Evolutionary conservation across 1,140 invertebrate genomes (phyloP), one percentile per base, ranked within the genome.

Genomic region (Brachionus calyciflorus): DNA sequence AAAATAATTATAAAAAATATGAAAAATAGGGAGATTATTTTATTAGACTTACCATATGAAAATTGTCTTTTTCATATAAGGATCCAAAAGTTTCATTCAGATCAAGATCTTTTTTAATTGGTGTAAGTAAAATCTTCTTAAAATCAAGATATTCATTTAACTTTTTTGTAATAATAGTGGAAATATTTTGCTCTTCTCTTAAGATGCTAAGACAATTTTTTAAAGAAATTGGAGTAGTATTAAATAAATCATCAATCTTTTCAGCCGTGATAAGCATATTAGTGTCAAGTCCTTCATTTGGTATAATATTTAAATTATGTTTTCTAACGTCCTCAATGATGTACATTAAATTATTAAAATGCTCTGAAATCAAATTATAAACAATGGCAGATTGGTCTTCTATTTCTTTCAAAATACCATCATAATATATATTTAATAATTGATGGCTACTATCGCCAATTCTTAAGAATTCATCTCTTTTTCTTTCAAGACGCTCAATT

Each of bases 41-140:
- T n/a, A n/a, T n/a, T n/a, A n/a, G n/a, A 3, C 28, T 60, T 60
- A 60, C 55, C 17, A 60, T 14, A 60, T 60, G 28, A 33, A 60
- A 60, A 60, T 14, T 33, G 33, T 60, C 55, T 17, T 33, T 60
- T 0, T 26, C 14, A 17, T 33, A 33, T n/a, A 60, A 60, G 19
- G n/a, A n/a, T 2, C 55, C 55, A 26, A 60, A 60, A 6, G 33
- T 14, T 14, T 26, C 28, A 2, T n/a, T 0, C 55, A 60, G 12
- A n/a, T 60, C 28, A 30, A 60, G 9, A 60, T 60, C 12, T 0
- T 60, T 30, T 7, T 60, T 60, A 26, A 60, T 60, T 2, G 55
- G 55, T 4, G 3, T 30, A 30, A 60, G 12, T 6, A 60, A 0
- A 60, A 26, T 26, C 33, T 60, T 60, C 17, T 60, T 60, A 60